Base-by-base conservation (phyloP, 2,113 vertebrate species). In the Phalacrocorax pelagicus region DNA sequence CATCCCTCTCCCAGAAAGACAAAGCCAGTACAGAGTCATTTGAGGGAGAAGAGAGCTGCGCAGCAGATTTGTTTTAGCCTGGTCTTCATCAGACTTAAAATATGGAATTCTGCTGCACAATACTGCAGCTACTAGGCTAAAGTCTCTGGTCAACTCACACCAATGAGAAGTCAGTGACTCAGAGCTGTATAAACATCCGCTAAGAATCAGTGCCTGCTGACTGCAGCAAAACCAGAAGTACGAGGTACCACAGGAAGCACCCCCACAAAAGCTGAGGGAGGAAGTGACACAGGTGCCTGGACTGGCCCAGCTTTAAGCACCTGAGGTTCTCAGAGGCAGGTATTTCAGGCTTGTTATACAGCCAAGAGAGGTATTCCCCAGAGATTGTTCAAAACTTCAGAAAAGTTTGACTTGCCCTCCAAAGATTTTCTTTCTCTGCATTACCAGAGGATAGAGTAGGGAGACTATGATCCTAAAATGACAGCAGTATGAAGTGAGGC, bases 11-110 rank as follows among this genome's bases (percentile, higher is more conserved):
- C 5, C 29, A 90, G 63, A 81, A 80, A 54, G 17, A 59, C 3
- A 89, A 0, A 6, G 20, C 21, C 21, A 15, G 16, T 4, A 18
- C 3, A 1, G 38, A 87, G 78, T 29, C 2, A 0, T 55, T 3
- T 17, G 14, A 24, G 34, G 63, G 70, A 58, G 46, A 46, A 70
- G n/a, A 0, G 5, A 77, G 18, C 22, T 55, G 24, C 22, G 36
- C 12, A 70, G 40, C 9, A 81, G 32, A 47, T 65, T 67, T 75
- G 61, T 62, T 72, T 84, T 88, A 51, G 52, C 11, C 19, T 66
- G 8, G 40, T 47, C 40, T 75, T 82, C 75, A 52, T n/a, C 12
- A 57, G 18, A 69, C 12, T 63, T 67, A 40, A 81, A 67, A 32
- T 8, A 34, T 4, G 14, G 32, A 73, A 46, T 11, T 51, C 16